phyloP scores from a whole-genome alignment of 1,140 invertebrate genomes.

The Platorchestia sp. region DNA sequence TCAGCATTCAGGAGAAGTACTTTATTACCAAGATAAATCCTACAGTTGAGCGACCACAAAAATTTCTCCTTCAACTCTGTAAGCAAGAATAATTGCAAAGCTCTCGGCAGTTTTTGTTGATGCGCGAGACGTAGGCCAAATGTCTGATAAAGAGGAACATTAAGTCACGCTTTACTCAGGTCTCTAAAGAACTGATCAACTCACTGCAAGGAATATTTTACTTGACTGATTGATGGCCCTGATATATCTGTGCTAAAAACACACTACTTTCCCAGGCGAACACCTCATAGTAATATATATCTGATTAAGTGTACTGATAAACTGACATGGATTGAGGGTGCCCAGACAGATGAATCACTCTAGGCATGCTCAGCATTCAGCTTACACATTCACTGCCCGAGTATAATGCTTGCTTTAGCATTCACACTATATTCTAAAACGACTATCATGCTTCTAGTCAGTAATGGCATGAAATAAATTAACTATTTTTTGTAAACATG shows the following conservation, averaged over 20 bases:
- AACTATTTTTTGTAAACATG: background rate
- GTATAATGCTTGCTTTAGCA: background rate
- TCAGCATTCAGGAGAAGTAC: slow-evolving; percentile 46
- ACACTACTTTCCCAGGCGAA: slow-evolving; percentile 45
- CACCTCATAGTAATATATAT: slow-evolving; percentile 55
- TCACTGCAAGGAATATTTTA: slow-evolving; percentile 48
- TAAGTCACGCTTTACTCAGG: slow-evolving; percentile 51
- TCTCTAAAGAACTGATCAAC: slow-evolving; percentile 39
- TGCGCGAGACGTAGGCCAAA: slow-evolving; percentile 22
- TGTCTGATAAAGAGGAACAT: slow-evolving; percentile 47
- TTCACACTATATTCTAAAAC: slow-evolving; percentile 25
- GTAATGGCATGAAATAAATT: background rate
- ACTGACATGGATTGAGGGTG: slow-evolving; percentile 46
- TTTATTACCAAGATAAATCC: slow-evolving; percentile 53
- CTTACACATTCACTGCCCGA: background rate
- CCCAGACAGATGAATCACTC: slow-evolving; percentile 46
- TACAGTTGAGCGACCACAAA: slow-evolving; percentile 16
- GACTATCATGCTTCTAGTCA: background rate
- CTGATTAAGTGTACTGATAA: slow-evolving; percentile 53
- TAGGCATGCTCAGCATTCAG: slow-evolving; percentile 25
- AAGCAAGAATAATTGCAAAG: slow-evolving; percentile 37
- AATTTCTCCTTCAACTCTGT: slow-evolving; percentile 19
- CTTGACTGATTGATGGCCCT: slow-evolving; percentile 42
- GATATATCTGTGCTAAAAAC: slow-evolving; percentile 54
- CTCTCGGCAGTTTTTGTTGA: slow-evolving; percentile 35